Percentiles rank a stretch among this genome's conserved stretches.
phyloP scores from a whole-genome alignment of 2,888 invertebrate species.

The Yponomeuta sedellus region DNA sequence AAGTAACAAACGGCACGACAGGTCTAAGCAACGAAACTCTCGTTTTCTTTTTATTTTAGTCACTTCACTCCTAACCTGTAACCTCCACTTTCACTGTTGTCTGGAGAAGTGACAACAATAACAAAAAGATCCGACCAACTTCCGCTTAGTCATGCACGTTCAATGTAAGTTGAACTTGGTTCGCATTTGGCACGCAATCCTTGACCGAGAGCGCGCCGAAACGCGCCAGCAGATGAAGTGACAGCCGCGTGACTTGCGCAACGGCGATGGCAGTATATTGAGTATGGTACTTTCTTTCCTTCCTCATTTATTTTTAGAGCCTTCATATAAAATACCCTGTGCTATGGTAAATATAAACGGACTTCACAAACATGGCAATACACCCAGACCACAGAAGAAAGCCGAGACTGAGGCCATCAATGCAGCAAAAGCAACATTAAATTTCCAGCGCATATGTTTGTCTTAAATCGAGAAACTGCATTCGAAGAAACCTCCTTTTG shows the following conservation, averaged over 20 bases:
- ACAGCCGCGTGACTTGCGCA: constrained; percentile 6
- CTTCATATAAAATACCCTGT: no score
- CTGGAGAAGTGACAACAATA: not conserved
- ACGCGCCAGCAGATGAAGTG: not conserved
- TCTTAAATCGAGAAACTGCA: not conserved
- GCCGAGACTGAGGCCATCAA: no score
- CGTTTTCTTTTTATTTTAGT: constrained; percentile 1
- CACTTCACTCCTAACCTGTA: constrained; percentile 33
- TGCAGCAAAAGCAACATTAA: no score
- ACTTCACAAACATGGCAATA: no score
- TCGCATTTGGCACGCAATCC: constrained; percentile 3
- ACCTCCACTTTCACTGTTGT: constrained; percentile 56
- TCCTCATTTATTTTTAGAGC: no score
- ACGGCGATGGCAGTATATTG: not conserved
- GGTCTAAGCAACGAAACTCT: not conserved
- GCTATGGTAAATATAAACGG: no score
- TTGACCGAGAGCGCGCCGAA: constrained; percentile 8
- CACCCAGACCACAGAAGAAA: no score
- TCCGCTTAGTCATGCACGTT: constrained; percentile 47
- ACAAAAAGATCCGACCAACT: constrained; percentile 21
- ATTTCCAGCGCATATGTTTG: no score
- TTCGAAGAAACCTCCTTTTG: not conserved
- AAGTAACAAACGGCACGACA: not conserved
- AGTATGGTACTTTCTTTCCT: not conserved
- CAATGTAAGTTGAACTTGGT: constrained; percentile 46